Conservation (phyloP, 2,797 vertebrate species). For the Serranus cabrilla region DNA sequence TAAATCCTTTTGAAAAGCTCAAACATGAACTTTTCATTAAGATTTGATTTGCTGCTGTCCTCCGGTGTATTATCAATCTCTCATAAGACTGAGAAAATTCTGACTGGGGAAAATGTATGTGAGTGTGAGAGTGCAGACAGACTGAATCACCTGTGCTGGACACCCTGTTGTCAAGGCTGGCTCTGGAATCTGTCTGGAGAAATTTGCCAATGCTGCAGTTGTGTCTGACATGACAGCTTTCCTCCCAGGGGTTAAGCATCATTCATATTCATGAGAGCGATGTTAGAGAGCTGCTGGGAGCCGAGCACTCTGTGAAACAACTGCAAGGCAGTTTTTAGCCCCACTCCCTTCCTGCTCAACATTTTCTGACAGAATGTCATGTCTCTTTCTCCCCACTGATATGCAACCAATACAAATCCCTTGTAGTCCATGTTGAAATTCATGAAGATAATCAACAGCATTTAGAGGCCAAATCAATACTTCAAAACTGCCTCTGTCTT, state of each 20-base stretch:
- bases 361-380: constrained; percentile 54
- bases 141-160: constrained; percentile 55
- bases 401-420: constrained; percentile 14
- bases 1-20: not conserved
- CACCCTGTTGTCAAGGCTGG: constrained; percentile 43
- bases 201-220: constrained; percentile 69
- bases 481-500: constrained; percentile 15
- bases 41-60: not conserved
- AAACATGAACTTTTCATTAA: not conserved
- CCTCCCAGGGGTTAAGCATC: constrained; percentile 68
- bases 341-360: constrained; percentile 35
- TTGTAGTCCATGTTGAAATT: constrained; percentile 16
- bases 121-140: constrained; percentile 23
- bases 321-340: constrained; percentile 50
- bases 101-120: not conserved
- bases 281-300: constrained; percentile 56
- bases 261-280: constrained; percentile 78
- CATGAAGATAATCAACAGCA: constrained; percentile 42
- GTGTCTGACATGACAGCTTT: constrained; percentile 73
- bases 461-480: constrained; percentile 49
- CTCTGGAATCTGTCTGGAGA: constrained; percentile 58
- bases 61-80: constrained; percentile 10
- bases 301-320: constrained; percentile 51
- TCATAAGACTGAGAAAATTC: not conserved
- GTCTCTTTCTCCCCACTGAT: constrained; percentile 24